Evolutionary conservation across 2,797 vertebrate genomes (phyloP).

Genomic region (Atherinosoma microstoma): DNA sequence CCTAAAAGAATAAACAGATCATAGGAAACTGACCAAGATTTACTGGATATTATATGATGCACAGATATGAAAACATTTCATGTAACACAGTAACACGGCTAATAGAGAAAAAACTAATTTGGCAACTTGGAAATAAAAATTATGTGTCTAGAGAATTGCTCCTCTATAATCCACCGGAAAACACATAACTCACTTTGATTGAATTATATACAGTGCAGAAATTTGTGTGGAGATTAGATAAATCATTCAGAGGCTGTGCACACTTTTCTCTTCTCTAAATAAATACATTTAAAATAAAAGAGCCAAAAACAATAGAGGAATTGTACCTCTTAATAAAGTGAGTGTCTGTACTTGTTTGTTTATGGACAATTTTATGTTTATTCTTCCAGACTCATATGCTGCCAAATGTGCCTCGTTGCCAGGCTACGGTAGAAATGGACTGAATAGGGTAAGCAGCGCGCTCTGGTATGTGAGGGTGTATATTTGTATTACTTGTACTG

Average conservation of each 20-base stretch:
- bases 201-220: not conserved
- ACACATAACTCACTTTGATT: not conserved
- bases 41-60: no score
- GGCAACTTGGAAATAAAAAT: not conserved
- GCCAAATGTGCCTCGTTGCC: conserved; percentile 96
- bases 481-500: not conserved
- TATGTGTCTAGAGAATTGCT: not conserved
- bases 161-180: not conserved
- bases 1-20: not conserved
- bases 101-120: not conserved
- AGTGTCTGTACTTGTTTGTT: conserved; percentile 22
- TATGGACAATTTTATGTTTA: conserved; percentile 37
- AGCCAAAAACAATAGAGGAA: not conserved
- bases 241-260: not conserved
- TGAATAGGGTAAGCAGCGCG: conserved; percentile 88
- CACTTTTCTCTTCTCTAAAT: rapidly evolving
- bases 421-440: conserved; percentile 91
- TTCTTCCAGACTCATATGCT: conserved; percentile 88
- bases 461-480: not conserved
- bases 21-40: not conserved
- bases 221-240: not conserved
- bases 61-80: not conserved
- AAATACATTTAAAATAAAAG: not conserved
- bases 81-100: not conserved
- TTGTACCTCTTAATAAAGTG: not conserved